phyloP scores from a whole-genome alignment of 2,888 invertebrate species.

The Aspidiotus rigidus region DNA sequence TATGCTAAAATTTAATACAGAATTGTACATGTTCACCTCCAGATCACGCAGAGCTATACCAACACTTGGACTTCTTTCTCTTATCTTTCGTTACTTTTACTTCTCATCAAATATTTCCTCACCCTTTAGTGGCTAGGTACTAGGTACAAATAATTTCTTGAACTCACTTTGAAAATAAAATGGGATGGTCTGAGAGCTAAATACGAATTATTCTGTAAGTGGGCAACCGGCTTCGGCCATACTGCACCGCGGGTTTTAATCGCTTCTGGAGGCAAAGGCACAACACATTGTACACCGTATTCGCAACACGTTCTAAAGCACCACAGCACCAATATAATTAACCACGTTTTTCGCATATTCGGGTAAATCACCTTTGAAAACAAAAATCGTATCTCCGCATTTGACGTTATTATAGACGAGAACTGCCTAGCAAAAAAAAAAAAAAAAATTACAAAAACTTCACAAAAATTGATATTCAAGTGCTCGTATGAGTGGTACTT shows the following conservation, averaged over 20 bases:
- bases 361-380: background rate
- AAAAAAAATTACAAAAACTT: background rate
- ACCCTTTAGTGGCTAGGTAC: no score
- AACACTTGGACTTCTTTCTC: no score
- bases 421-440: background rate
- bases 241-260: conserved; percentile 48
- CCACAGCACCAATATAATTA: conserved; percentile 6
- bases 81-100: no score
- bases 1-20: no score
- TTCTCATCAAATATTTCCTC: no score
- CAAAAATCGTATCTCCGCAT: background rate
- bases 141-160: no score
- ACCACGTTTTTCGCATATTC: conserved; percentile 14
- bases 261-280: conserved; percentile 4
- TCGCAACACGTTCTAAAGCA: conserved; percentile 1
- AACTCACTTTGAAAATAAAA: conserved; percentile 48
- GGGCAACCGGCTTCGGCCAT: conserved; percentile 57
- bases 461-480: background rate
- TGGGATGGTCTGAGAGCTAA: conserved; percentile 46
- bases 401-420: conserved; percentile 20
- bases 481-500: background rate
- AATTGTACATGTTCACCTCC: no score
- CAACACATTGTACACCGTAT: background rate
- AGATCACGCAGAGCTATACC: no score
- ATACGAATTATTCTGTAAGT: conserved; percentile 43